Base-by-base conservation (phyloP, 1,140 invertebrate species). In the Drosophila murphyi region DNA sequence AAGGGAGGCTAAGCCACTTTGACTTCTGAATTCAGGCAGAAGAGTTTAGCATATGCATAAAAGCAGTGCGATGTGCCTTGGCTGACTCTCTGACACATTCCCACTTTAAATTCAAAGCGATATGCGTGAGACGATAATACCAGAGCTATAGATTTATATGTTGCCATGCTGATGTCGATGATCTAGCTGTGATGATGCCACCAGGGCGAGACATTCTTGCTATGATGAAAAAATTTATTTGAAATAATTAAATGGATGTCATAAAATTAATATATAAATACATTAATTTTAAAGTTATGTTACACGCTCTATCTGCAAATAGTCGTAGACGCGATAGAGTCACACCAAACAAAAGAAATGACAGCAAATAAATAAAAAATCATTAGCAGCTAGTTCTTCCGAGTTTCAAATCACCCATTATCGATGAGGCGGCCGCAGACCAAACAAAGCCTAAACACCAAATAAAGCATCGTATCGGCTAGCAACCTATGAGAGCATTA, bases 11-110 rank as follows among this genome's bases (percentile, higher is more conserved):
- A 62, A 77, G 63, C 65, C 73, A 85, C 77, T 85, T 87, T 72
- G 77, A 80, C 82, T 85, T 80, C 82, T 85, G 83, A 79, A 77
- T 82, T 87, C 60, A 54, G 62, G 52, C 57, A 59, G 47, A 60
- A 55, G 79, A 82, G 60, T 83, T 87, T 87, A 83, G 80, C 83
- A 89, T 87, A 88, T 89, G 80, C 83, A 87, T 87, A 83, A 82
- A 82, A 43, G 48, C 63, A 50, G 62, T 59, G 61, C 54, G 59
- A 37, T 5, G 7, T 5, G 3, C 52, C 31, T 45, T 47, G 54
- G 10, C 6, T 2, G 41, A 45, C 8, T 12, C 28, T 52, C 51
- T 39, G 47, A 43, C 60, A 41, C 34, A 28, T 68, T 41, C 35
- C 52, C 61, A 72, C 71, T 87, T 79, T 82, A 87, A 76, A 88